Evolutionary conservation across 2,797 vertebrate species (phyloP), one percentile per base, ranked within the genome.

Genomic region (Leptatherina wallacei): DNA sequence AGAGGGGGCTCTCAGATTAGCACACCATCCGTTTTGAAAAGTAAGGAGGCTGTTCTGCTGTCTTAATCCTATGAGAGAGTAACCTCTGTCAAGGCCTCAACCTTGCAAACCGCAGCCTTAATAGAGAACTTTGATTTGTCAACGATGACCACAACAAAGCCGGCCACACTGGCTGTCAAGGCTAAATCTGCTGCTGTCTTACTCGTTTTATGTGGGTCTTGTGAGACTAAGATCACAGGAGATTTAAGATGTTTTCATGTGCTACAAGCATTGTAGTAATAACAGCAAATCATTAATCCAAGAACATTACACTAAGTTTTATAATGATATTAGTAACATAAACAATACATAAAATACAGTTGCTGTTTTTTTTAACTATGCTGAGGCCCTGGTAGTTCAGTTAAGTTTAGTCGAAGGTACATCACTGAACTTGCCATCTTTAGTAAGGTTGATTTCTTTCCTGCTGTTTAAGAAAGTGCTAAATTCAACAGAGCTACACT

Each of bases 111-210:
- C 84, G 6, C 78, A 69, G 83, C 83, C 86, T 93, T 90, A 91
- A 69, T 63, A 56, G 66, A 79, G 72, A 84, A 87, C 93, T 93
- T 93, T 92, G 91, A 94, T 93, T 94, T 80, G 82, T 92, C 93
- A 93, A 85, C 75, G 70, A 82, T 91, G 90, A 92, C 91, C 90
- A 92, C 89, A 91, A 91, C 87, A 94, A 89, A 93, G 90, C 61
- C 13, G 70, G 77, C 71, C 75, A 69, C 77, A 68, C 64, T 56
- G 80, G 78, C 78, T 59, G 73, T 68, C 73, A 71, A 59, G 80
- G 71, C 77, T 59, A 36, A 71, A 67, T 73, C 66, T 64, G 78
- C 75, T 67, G 59, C 79, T 47, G 67, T 40, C 66, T 75, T 71
- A 80, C 71, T 61, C 78, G 62, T 77, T 85, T 85, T 76, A 82